Conservation (phyloP, 2,888 invertebrate genomes). For the Xylota segnis region DNA sequence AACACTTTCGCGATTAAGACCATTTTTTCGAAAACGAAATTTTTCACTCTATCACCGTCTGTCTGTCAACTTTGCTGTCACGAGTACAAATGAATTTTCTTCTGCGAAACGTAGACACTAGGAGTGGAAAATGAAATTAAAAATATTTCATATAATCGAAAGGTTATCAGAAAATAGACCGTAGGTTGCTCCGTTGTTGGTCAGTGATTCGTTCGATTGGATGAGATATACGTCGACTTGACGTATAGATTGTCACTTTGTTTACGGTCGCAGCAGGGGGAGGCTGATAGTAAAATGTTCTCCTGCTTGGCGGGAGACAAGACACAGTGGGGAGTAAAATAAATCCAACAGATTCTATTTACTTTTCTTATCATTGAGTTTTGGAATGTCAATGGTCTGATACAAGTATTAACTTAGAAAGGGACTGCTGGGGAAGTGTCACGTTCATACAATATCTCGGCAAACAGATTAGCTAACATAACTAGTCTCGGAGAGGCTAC, state of each 20-base stretch:
- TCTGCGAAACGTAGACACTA: constrained; percentile 27
- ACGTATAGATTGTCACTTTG: constrained; percentile 2
- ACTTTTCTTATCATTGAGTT: not conserved
- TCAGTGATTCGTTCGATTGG: constrained; percentile 33
- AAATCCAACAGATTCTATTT: not conserved
- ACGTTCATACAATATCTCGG: too few relatives aligned
- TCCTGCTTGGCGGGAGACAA: not conserved
- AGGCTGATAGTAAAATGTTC: constrained; percentile 3
- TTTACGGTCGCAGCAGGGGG: not conserved
- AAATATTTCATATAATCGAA: constrained; percentile 15
- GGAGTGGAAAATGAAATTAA: constrained; percentile 25
- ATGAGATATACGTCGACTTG: constrained; percentile 34
- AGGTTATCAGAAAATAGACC: constrained; percentile 64
- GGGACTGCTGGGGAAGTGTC: too few relatives aligned
- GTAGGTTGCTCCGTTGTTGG: constrained; percentile 66
- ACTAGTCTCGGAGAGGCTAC: too few relatives aligned
- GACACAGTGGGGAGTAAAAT: constrained; percentile 14
- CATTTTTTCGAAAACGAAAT: constrained; percentile 78
- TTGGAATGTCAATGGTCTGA: too few relatives aligned
- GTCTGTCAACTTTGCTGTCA: constrained; percentile 52
- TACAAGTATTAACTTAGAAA: too few relatives aligned
- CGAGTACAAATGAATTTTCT: constrained; percentile 78
- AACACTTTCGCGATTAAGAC: constrained; percentile 80
- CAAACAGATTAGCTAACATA: too few relatives aligned
- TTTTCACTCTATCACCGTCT: constrained; percentile 28